Evolutionary conservation across 2,113 vertebrate genomes (phyloP).

Genomic region (Saccopteryx leptura): DNA sequence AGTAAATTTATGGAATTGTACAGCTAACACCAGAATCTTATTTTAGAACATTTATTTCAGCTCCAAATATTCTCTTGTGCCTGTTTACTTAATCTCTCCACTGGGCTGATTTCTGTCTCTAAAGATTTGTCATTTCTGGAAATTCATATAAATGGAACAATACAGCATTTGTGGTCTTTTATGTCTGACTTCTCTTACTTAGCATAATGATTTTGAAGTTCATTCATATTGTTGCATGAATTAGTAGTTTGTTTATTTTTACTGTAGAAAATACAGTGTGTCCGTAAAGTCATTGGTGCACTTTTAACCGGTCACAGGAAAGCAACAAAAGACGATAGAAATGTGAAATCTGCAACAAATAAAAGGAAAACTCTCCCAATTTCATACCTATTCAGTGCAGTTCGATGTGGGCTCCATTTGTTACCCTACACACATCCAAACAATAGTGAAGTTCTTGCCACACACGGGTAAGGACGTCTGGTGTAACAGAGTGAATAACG

Average conservation of each 20-base stretch:
- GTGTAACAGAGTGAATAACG: no score
- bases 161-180: not conserved
- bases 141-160: not conserved
- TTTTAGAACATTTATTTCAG: not conserved
- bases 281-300: no score
- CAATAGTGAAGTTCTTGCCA: no score
- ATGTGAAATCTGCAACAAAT: no score
- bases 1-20: not conserved
- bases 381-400: no score
- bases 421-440: no score
- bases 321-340: no score
- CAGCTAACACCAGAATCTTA: not conserved
- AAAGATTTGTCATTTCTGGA: not conserved
- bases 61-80: not conserved
- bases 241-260: slow-evolving; percentile 33
- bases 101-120: not conserved
- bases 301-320: no score
- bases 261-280: not conserved
- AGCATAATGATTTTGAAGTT: not conserved
- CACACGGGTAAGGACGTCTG: no score
- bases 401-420: no score
- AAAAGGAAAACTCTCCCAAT: no score
- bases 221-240: not conserved
- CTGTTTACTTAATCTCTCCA: not conserved
- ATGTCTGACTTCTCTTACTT: no score